Base-by-base conservation (phyloP, 2,797 vertebrate species). In the Artibeus lituratus region DNA sequence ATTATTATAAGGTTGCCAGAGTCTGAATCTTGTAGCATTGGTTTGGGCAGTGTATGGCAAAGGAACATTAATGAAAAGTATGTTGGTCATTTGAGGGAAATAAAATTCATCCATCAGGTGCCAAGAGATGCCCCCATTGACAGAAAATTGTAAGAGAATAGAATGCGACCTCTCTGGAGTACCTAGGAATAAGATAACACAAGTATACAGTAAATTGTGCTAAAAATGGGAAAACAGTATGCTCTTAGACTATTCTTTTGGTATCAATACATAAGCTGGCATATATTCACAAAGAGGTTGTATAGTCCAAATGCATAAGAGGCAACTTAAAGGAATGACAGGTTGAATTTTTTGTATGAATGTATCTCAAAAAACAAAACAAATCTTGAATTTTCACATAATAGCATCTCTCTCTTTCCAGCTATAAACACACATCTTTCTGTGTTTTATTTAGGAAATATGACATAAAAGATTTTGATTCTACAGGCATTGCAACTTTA, bases 1-100 rank as follows among this genome's bases (percentile, higher is more conserved):
- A 0, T 99, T 99, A 98, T 99, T 99, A 97, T 99, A 99, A 35
- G 99, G 99, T 57, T 99, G 99, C 99, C 99, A 99, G 80, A 99
- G 99, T 98, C 99, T 98, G 98, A 99, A 99, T 55, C 99, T 99
- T 0, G 99, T 99, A 11, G 99, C 99, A 0, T 99, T 99, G 97
- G 98, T 99, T 98, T 99, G 99, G 95, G 99, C 99, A 26, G 98
- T 97, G 2, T 99, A 97, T 15, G 99, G 99, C 94, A 99, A 98
- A 3, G 99, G 99, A 90, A 99, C 98, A 72, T 99, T 99, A 94
- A 99, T 99, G 94, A 99, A 99, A 92, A 99, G 98, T 0, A 99
- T 99, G 91, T 99, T 99, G 4, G 99, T 99, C 22, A 99, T 99
- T 85, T 99, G 99, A 26, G 99, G 99, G 98, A 99, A 99, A 98